Evolutionary conservation across 2,888 invertebrate species (phyloP), one percentile per base, ranked within the genome.

Genomic region (Drosophila subsilvestris): DNA sequence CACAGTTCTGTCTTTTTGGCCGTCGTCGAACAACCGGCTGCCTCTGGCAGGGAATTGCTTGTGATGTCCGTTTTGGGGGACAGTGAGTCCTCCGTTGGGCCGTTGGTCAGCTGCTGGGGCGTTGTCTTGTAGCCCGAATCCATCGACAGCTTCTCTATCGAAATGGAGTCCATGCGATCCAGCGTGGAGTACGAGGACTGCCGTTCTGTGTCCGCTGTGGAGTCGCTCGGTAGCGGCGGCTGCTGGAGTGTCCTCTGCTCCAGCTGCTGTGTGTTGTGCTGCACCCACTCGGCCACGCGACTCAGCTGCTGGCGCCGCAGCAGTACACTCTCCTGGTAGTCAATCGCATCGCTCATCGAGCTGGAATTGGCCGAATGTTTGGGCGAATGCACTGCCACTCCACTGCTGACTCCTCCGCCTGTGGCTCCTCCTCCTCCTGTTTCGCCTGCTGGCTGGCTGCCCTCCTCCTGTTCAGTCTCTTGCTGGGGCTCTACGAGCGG

Each of bases 271-370:
- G 93, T 91, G 81, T 94, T 95, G 78, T 94, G 94, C 89, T 95
- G 95, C 20, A 96, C 95, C 96, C 96, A 96, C 81, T 96, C 96
- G 0, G 95, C 96, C 12, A 96, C 96, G 78, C 95, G 93, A 20
- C 94, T 94, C 74, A 95, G 87, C 71, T 95, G 95, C 72, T 94
- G 94, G 25, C 94, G 93, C 60, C 94, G 93, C 62, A 94, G 79
- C 75, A 94, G 80, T 2, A 94, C 94, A 42, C 89, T 92, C 77
- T 92, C 92, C 75, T 92, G 91, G 12, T 91, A 86, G 65, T 92
- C 91, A 14, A 90, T 89, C 54, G 79, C 86, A 67, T 91, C 92
- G 71, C 91, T 91, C 3, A 91, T 76, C 1, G 91, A 92, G 74
- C 91, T 92, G 6, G 92, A 90, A 54, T 90, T 90, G 29, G 83